A percentile compares a stretch with the other conserved stretches of the same genome.
Evolutionary conservation across 2,888 invertebrate species (phyloP).

Genomic region (Drosophila fungiperda): DNA sequence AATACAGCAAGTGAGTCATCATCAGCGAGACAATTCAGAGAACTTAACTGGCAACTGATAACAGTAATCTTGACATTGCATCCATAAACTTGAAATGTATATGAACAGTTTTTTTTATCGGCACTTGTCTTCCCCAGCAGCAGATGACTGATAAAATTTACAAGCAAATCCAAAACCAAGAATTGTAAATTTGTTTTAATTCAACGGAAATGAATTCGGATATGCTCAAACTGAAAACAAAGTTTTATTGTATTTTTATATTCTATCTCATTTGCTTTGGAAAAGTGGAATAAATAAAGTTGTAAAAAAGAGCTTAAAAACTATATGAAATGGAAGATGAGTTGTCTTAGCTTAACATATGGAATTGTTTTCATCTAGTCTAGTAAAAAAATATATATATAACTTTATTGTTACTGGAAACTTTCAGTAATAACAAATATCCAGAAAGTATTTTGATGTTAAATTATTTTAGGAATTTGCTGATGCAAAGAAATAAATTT

Average conservation of each 20-base stretch:
- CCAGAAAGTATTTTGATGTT: not conserved
- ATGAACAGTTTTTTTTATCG: constrained; percentile 17
- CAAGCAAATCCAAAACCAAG: not conserved
- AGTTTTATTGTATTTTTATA: not conserved
- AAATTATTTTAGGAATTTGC: not conserved
- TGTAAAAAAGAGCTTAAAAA: not conserved
- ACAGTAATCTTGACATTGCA: constrained; percentile 26
- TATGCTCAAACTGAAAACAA: not conserved
- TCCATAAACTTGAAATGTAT: not conserved
- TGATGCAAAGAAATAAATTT: not conserved
- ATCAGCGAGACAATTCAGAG: not conserved
- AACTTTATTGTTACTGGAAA: not conserved
- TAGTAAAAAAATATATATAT: not conserved
- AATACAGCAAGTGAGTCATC: constrained; percentile 13
- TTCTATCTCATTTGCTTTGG: not conserved
- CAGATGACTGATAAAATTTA: constrained; percentile 10
- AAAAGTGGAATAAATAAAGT: constrained; percentile 2
- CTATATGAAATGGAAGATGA: not conserved
- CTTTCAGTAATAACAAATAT: not conserved
- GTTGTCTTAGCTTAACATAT: not conserved
- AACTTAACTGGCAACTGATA: constrained; percentile 26
- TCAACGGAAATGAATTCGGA: constrained; percentile 13
- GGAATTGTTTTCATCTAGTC: not conserved
- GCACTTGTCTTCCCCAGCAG: constrained; percentile 11
- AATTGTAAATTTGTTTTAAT: not conserved